Conservation (phyloP, 1,140 invertebrate species). For the Temnothorax longispinosus region DNA sequence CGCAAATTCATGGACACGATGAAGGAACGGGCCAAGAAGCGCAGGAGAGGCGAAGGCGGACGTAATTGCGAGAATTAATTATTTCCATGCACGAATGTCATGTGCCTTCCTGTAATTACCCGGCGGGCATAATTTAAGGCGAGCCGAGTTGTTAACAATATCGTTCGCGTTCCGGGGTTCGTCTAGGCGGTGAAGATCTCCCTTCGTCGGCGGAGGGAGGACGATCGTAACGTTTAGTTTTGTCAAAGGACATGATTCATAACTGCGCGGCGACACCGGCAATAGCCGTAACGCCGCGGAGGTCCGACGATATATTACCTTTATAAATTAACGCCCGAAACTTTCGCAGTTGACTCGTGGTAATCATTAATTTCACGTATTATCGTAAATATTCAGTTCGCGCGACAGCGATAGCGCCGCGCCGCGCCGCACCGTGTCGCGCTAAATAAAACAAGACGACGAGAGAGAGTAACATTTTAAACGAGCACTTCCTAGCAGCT, state of each 20-base stretch:
- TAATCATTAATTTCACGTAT: conserved; percentile 59
- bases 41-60: conserved; percentile 61
- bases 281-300: conserved; percentile 46
- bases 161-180: conserved; percentile 72
- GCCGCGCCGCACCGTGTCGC: background rate
- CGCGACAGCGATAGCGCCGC: conserved; percentile 17
- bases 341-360: conserved; percentile 53
- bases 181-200: conserved; percentile 38
- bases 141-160: conserved; percentile 82
- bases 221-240: conserved; percentile 54
- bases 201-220: conserved; percentile 1
- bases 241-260: conserved; percentile 72
- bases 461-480: background rate
- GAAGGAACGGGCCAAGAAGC: conserved; percentile 26
- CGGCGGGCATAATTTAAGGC: conserved; percentile 83
- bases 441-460: conserved; percentile 1
- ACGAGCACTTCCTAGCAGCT: background rate
- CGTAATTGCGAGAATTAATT: conserved; percentile 85
- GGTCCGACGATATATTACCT: conserved; percentile 57
- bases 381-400: conserved; percentile 50
- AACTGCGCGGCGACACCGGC: conserved; percentile 58
- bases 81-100: conserved; percentile 84
- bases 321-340: conserved; percentile 59
- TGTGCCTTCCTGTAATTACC: conserved; percentile 83
- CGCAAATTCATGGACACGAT: conserved; percentile 14